A percentile compares a stretch with the other conserved stretches of the same genome.
phyloP scores from a whole-genome alignment of 1,140 invertebrate species.

The Scylla paramamosain region DNA sequence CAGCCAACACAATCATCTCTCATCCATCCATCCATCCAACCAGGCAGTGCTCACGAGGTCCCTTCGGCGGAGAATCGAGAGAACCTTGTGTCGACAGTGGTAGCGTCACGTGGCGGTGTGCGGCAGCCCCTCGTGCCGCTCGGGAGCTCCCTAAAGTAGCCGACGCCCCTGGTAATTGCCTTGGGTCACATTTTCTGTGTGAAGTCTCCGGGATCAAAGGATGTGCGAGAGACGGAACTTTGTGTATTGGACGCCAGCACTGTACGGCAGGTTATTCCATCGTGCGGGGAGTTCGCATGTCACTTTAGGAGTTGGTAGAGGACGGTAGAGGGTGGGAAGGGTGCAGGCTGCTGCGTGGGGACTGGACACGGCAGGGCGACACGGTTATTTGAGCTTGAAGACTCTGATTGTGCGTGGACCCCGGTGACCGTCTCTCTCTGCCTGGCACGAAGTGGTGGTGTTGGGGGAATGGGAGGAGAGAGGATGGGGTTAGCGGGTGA shows the following conservation, averaged over 20 bases:
- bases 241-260: constrained; percentile 43
- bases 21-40: background rate
- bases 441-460: background rate
- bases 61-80: background rate
- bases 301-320: background rate
- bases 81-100: background rate
- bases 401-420: constrained; percentile 18
- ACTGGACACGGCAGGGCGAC: constrained; percentile 3
- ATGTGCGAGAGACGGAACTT: constrained; percentile 55
- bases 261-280: constrained; percentile 25
- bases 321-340: no score
- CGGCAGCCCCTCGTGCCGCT: constrained; percentile 14
- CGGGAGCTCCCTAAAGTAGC: constrained; percentile 26
- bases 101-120: background rate
- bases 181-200: constrained; percentile 55
- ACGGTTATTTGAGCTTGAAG: constrained; percentile 4
- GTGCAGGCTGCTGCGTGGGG: background rate
- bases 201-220: constrained; percentile 56
- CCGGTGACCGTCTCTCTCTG: background rate
- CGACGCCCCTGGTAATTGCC: constrained; percentile 56
- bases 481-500: background rate
- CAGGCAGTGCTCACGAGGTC: background rate
- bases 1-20: background rate
- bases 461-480: background rate
- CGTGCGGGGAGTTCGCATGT: background rate